Conservation (phyloP, 92 coral and sea anemone genomes). For the Meandrina meandrites region DNA sequence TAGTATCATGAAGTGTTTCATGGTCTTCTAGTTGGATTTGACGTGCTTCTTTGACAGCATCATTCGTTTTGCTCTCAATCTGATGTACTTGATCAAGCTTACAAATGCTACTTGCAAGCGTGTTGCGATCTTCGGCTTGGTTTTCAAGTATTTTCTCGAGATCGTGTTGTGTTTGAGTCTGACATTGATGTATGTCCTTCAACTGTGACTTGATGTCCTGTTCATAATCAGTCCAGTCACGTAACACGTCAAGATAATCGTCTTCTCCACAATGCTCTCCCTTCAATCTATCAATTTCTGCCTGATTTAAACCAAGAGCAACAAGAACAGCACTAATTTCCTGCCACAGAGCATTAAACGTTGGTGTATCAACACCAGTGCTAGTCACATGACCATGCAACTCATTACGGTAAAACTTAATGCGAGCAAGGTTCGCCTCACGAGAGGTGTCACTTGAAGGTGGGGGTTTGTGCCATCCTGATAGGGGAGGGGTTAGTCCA, state of each 20-base stretch:
- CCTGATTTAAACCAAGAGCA: constrained; percentile 53
- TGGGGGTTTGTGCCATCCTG: too few relatives aligned
- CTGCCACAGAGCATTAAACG: constrained; percentile 47
- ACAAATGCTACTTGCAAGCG: too few relatives aligned
- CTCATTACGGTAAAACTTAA: not conserved
- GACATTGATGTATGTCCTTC: not conserved
- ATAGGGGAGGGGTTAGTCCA: too few relatives aligned
- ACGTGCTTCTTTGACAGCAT: too few relatives aligned
- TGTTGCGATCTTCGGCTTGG: too few relatives aligned
- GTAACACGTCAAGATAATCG: not conserved
- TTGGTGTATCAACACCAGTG: not conserved
- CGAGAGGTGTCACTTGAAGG: too few relatives aligned
- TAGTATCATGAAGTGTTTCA: too few relatives aligned
- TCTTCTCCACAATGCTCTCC: constrained; percentile 1
- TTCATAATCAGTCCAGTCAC: not conserved
- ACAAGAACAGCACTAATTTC: constrained; percentile 53
- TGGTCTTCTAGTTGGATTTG: not conserved
- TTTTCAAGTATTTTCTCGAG: too few relatives aligned
- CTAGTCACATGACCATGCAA: not conserved
- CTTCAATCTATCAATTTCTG: constrained; percentile 38
- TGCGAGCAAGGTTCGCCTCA: not conserved
- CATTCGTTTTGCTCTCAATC: too few relatives aligned
- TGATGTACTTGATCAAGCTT: too few relatives aligned
- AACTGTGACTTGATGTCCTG: not conserved
- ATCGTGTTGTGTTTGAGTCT: not conserved